Conservation (phyloP, 2,888 invertebrate genomes). For the Cephalotes varians region DNA sequence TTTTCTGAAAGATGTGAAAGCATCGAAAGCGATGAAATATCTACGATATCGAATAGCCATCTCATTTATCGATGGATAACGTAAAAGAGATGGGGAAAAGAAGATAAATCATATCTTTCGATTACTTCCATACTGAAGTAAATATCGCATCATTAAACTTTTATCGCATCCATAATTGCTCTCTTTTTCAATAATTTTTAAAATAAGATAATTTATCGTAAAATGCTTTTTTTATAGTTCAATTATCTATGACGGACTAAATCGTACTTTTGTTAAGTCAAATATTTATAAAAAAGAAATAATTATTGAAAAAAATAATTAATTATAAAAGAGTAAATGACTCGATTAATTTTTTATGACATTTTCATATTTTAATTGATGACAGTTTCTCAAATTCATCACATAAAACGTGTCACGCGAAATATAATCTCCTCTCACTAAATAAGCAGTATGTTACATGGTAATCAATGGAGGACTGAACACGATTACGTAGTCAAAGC, state of each 20-base stretch:
- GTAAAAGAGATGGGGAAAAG: neutral
- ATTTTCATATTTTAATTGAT: neutral
- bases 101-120: conserved; percentile 9
- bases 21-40: conserved; percentile 1
- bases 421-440: neutral
- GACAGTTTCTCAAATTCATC: neutral
- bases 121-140: neutral
- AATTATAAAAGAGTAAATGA: neutral
- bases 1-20: neutral
- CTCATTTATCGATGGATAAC: neutral
- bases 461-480: neutral
- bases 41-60: neutral
- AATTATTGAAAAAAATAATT: neutral
- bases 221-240: neutral
- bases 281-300: neutral
- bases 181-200: neutral
- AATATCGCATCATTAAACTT: neutral
- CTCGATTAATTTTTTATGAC: neutral
- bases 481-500: neutral
- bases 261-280: neutral
- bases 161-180: neutral
- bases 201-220: neutral
- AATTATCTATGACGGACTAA: neutral
- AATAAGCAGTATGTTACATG: neutral
- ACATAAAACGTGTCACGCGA: neutral